Percentiles rank a stretch among this genome's conserved stretches.
Conservation (phyloP, 2,797 vertebrate species). For the Sphaeramia orbicularis region DNA sequence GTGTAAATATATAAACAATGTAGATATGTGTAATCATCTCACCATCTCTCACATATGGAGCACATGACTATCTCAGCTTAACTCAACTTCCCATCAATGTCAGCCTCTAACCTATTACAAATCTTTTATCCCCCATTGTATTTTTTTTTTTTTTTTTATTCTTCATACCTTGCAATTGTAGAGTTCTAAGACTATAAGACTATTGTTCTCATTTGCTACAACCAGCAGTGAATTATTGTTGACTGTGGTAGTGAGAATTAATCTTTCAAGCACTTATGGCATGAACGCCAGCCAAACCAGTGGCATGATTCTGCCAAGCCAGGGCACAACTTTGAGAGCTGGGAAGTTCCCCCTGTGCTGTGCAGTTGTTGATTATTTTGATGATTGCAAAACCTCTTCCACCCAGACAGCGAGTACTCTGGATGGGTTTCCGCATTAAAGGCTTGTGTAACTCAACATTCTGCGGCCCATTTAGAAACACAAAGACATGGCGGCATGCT, state of each 20-base stretch:
- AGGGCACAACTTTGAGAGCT: constrained; percentile 42
- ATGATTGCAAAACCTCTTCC: constrained; percentile 63
- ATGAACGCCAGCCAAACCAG: constrained; percentile 62
- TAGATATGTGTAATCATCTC: no score
- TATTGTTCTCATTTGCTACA: constrained; percentile 60
- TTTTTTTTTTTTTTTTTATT: background rate
- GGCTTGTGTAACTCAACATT: constrained; percentile 65
- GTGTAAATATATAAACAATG: no score
- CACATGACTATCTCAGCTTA: background rate
- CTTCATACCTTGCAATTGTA: constrained; percentile 8
- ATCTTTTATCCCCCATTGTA: constrained; percentile 3
- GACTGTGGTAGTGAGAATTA: constrained; percentile 63
- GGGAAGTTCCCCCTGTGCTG: constrained; percentile 59
- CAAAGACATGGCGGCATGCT: constrained; percentile 60
- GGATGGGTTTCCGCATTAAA: constrained; percentile 55
- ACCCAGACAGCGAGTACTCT: constrained; percentile 45
- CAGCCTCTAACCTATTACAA: background rate
- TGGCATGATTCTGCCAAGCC: constrained; percentile 58
- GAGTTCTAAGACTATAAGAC: constrained; percentile 60
- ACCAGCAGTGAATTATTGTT: constrained; percentile 58
- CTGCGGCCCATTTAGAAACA: constrained; percentile 69
- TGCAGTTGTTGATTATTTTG: constrained; percentile 65
- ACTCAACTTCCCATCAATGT: background rate
- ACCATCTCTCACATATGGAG: no score
- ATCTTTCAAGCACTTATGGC: constrained; percentile 59